Evolutionary conservation across 1,140 invertebrate genomes (phyloP).

Genomic region (Brachionus sp.): DNA sequence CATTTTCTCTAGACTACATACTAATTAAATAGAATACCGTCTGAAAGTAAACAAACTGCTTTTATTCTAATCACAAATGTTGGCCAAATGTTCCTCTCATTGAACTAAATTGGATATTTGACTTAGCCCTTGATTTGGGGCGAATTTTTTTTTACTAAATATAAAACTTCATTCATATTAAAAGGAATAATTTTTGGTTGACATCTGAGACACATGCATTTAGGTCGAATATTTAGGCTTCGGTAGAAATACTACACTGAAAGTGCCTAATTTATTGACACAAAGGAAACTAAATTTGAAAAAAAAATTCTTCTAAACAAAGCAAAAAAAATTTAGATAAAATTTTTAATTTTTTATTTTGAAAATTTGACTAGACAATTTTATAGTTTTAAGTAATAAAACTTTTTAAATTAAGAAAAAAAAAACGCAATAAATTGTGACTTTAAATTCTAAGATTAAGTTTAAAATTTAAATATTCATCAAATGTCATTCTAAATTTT

Average conservation of each 20-base stretch:
- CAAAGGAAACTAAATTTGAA: neutral
- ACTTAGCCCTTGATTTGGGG: neutral
- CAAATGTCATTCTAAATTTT: neutral
- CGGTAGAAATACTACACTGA: neutral
- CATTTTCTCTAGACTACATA: neutral
- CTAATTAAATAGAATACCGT: neutral
- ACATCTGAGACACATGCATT: neutral
- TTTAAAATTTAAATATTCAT: neutral
- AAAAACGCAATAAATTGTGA: slow-evolving; percentile 1
- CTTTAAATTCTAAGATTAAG: neutral
- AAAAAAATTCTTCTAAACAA: neutral
- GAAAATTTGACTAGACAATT: neutral
- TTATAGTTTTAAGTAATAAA: slow-evolving; percentile 38
- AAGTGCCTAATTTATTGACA: neutral
- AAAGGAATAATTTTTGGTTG: neutral
- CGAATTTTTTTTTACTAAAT: neutral
- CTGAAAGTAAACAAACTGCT: neutral
- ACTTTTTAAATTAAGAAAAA: neutral
- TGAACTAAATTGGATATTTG: neutral
- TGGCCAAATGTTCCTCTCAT: neutral
- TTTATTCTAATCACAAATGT: neutral
- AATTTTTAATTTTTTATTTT: neutral
- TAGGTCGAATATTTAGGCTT: neutral
- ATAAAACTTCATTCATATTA: neutral
- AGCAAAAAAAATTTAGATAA: neutral